phyloP scores from a whole-genome alignment of 1,140 invertebrate genomes.

The Rhopalosiphum maidis region DNA sequence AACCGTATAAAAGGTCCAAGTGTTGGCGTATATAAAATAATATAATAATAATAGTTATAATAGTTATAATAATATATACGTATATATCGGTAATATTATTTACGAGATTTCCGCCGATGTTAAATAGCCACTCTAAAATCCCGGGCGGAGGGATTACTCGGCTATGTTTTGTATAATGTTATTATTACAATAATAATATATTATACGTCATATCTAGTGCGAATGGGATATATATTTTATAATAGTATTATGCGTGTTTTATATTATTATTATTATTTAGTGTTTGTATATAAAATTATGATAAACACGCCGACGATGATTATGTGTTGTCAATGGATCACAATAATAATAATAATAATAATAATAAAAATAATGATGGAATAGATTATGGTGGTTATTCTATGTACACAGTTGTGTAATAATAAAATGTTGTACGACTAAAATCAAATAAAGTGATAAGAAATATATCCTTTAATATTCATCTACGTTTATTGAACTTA shows the following conservation, averaged over 20 bases:
- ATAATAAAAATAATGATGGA: neutral
- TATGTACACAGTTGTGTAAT: neutral
- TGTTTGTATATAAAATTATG: neutral
- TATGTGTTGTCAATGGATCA: neutral
- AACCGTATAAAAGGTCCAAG: conserved; percentile 49
- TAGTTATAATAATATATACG: neutral
- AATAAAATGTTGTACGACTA: neutral
- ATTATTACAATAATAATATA: conserved; percentile 22
- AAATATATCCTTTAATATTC: neutral
- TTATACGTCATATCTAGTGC: neutral
- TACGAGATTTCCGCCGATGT: conserved; percentile 52
- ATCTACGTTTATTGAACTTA: too few relatives aligned
- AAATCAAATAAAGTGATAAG: too few relatives aligned
- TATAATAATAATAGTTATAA: conserved; percentile 4
- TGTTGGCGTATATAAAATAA: neutral
- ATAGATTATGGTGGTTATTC: neutral
- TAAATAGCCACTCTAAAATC: conserved; percentile 47
- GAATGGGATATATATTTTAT: conserved; percentile 2
- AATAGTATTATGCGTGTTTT: neutral
- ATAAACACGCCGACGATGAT: neutral
- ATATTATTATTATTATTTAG: neutral
- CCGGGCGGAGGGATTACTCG: conserved; percentile 7
- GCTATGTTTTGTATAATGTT: conserved; percentile 13
- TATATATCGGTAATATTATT: conserved; percentile 42
- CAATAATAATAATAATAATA: neutral